These are phyloP conservation scores for Candidula unifasciata DNA, from an alignment of 2,888 invertebrate genomes.

Conservation along the genomic window DNA sequence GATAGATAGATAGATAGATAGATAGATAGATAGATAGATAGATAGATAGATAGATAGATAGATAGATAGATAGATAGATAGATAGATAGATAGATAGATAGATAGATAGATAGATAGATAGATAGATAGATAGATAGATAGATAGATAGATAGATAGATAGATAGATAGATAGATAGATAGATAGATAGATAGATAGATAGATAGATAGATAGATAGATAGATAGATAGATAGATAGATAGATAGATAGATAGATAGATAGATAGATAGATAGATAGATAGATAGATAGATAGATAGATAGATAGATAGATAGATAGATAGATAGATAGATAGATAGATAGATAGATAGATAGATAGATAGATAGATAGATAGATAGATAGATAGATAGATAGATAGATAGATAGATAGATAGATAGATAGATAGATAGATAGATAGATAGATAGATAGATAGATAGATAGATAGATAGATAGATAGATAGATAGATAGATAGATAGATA, in stretches of 20 bases:
- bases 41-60: slow-evolving; percentile 21
- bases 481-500: neutral
- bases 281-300: too few relatives aligned
- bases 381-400: slow-evolving; percentile 21
- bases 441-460: slow-evolving; percentile 21
- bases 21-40: slow-evolving; percentile 9
- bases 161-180: slow-evolving; percentile 1
- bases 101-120: slow-evolving; percentile 14
- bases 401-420: slow-evolving; percentile 21
- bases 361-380: slow-evolving; percentile 5
- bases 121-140: slow-evolving; percentile 6
- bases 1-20: neutral
- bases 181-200: too few relatives aligned
- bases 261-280: too few relatives aligned
- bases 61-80: slow-evolving; percentile 21
- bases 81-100: slow-evolving; percentile 21
- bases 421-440: slow-evolving; percentile 16
- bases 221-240: too few relatives aligned
- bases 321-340: neutral
- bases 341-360: neutral
- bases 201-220: too few relatives aligned
- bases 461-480: neutral
- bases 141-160: slow-evolving; percentile 6
- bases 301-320: too few relatives aligned
- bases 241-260: too few relatives aligned